phyloP scores from a whole-genome alignment of 2,797 vertebrate genomes.

The Lagocephalus sceleratus region DNA sequence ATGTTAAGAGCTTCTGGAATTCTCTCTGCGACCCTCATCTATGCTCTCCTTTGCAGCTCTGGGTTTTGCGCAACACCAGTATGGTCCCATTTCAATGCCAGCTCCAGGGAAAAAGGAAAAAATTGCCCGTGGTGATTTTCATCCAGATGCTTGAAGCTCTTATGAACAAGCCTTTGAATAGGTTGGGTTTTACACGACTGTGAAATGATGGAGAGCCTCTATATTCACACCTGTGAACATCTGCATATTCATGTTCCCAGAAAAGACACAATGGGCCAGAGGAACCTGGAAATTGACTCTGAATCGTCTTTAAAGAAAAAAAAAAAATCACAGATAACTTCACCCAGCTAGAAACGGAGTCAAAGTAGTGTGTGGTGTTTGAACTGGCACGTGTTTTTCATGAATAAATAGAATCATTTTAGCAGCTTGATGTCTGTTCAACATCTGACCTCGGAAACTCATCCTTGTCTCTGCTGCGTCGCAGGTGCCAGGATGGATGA shows the following conservation, averaged over 20 bases:
- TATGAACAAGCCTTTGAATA: constrained; percentile 4
- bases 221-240: constrained; percentile 5
- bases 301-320: no score
- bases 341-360: neutral
- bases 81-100: constrained; percentile 44
- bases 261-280: constrained; percentile 9
- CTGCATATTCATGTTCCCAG: constrained; percentile 26
- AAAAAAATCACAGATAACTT: no score
- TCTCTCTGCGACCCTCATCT: constrained; percentile 24
- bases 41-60: constrained; percentile 25
- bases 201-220: constrained; percentile 5
- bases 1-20: constrained; percentile 8
- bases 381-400: no score
- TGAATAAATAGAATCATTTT: no score
- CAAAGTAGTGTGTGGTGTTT: neutral
- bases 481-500: constrained; percentile 76
- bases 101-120: constrained; percentile 41
- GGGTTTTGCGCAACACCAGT: constrained; percentile 35
- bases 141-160: constrained; percentile 19
- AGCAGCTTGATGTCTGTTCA: constrained; percentile 17
- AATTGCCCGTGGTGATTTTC: constrained; percentile 21
- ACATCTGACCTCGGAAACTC: constrained; percentile 34
- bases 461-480: constrained; percentile 29
- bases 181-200: neutral
- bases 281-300: no score